Conservation (phyloP, 2,888 invertebrate species). For the Myopa tessellatipennis region DNA sequence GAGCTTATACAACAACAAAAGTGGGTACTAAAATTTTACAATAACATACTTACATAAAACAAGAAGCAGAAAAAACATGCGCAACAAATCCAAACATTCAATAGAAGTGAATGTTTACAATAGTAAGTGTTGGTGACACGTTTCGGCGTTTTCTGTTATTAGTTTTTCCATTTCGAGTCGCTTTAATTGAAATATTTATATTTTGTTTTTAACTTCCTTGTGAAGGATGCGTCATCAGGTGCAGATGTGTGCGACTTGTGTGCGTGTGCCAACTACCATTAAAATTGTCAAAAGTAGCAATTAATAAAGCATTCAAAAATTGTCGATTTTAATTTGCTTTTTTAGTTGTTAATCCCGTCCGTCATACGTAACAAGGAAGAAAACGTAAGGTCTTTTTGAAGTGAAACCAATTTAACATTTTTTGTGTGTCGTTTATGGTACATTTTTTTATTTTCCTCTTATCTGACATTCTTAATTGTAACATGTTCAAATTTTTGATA, state of each 20-base stretch:
- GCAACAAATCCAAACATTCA: constrained; percentile 8
- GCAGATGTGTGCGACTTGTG: not conserved
- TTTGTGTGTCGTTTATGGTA: too few species aligned
- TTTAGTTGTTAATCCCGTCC: too few species aligned
- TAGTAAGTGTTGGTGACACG: not conserved
- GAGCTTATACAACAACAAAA: constrained; percentile 14
- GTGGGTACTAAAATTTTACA: not conserved
- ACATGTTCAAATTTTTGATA: too few species aligned
- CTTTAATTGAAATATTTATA: not conserved
- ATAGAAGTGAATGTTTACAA: constrained; percentile 39
- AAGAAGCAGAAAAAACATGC: not conserved
- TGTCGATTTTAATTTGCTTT: too few species aligned
- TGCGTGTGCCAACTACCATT: not conserved
- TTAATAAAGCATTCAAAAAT: constrained; percentile 19
- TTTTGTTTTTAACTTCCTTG: constrained; percentile 15
- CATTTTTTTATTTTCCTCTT: too few species aligned
- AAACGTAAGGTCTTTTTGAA: too few species aligned
- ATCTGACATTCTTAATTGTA: not conserved
- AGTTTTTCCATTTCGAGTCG: not conserved
- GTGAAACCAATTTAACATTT: too few species aligned
- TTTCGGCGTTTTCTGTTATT: not conserved
- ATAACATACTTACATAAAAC: too few species aligned
- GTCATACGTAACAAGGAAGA: too few species aligned
- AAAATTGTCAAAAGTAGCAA: not conserved
- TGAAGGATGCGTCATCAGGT: constrained; percentile 20